Percentiles rank a stretch among this genome's conserved stretches.
phyloP scores from a whole-genome alignment of 2,888 invertebrate species.

The Agriopis marginaria region DNA sequence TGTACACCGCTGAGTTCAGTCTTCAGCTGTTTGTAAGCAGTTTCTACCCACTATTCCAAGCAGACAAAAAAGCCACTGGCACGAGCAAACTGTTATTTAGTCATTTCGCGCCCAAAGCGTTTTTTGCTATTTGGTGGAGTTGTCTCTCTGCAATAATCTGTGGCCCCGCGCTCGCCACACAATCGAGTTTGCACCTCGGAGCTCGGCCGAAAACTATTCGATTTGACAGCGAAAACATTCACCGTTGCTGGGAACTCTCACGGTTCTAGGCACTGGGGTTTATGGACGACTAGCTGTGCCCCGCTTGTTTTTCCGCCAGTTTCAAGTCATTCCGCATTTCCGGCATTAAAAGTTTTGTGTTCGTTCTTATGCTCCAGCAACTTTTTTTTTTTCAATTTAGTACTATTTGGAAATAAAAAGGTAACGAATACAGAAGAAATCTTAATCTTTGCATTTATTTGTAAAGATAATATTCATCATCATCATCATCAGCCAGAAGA shows the following conservation, averaged over 20 bases:
- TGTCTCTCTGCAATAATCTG: conserved; percentile 15
- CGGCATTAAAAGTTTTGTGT: neutral
- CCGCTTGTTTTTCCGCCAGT: neutral
- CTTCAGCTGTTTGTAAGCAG: too few relatives aligned
- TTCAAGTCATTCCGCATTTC: neutral
- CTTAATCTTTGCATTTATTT: too few relatives aligned
- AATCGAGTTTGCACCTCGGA: conserved; percentile 60
- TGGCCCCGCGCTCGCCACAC: conserved; percentile 43
- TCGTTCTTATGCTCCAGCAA: neutral
- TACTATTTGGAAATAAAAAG: too few relatives aligned
- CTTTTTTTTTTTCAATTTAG: neutral
- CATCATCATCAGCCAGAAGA: too few relatives aligned
- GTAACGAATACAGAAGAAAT: too few relatives aligned
- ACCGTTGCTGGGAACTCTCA: conserved; percentile 9
- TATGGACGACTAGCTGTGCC: neutral
- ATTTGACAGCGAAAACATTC: conserved; percentile 42
- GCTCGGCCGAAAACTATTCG: conserved; percentile 55
- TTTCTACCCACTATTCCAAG: too few relatives aligned
- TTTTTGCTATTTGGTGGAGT: neutral
- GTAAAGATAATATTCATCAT: too few relatives aligned
- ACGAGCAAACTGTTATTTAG: too few relatives aligned
- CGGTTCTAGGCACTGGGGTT: neutral
- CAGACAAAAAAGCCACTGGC: too few relatives aligned
- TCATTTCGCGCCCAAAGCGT: too few relatives aligned
- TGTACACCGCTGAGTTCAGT: too few relatives aligned